Evolutionary conservation across 2,113 vertebrate species (phyloP).

Genomic region (Buteo buteo): DNA sequence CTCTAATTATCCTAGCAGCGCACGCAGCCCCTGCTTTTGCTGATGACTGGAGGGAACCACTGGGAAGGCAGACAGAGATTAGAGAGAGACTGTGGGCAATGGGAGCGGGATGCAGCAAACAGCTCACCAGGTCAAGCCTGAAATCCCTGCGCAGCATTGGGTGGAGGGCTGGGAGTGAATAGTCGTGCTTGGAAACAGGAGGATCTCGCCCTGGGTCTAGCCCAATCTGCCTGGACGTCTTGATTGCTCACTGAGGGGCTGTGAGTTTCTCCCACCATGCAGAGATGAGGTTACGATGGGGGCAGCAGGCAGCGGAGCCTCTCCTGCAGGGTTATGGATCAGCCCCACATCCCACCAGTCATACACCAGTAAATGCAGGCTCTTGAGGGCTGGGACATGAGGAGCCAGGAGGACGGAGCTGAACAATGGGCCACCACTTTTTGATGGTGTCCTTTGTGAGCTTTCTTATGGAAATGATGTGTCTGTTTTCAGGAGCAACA

Average conservation of each 20-base stretch:
- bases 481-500: neutral
- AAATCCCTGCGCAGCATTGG: neutral
- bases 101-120: neutral
- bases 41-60: slow-evolving; percentile 14
- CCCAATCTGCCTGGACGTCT: neutral
- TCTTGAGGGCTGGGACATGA: neutral
- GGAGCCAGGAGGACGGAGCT: neutral
- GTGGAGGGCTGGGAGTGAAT: neutral
- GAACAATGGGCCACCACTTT: neutral
- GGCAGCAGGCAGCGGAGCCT: neutral
- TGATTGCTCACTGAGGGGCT: neutral
- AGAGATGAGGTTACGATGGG: neutral
- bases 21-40: slow-evolving; percentile 22
- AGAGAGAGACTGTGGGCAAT: neutral
- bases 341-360: neutral
- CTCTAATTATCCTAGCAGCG: slow-evolving; percentile 45
- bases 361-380: neutral
- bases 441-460: neutral
- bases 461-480: neutral
- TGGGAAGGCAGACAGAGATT: neutral
- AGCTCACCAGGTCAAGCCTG: neutral
- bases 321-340: neutral
- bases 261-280: neutral
- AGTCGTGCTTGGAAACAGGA: neutral
- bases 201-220: neutral